A percentile compares a stretch with the other conserved stretches of the same genome.
Evolutionary conservation across 2,797 vertebrate genomes (phyloP).

Genomic region (Alca torda): DNA sequence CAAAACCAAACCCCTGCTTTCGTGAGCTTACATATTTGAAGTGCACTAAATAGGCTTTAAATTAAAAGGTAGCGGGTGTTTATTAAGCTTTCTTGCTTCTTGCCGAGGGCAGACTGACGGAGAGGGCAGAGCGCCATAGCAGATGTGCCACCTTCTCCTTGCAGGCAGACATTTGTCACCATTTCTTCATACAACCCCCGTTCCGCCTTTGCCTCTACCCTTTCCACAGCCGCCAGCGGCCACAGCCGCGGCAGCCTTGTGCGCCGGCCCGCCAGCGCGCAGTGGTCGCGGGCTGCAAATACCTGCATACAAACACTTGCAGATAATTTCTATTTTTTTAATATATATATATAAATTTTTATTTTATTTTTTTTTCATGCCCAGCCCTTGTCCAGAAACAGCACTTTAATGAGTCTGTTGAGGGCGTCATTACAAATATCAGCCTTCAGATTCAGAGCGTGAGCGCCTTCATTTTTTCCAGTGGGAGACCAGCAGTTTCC

Average conservation of each 20-base stretch:
- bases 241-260: background rate
- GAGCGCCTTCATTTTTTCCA: background rate
- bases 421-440: background rate
- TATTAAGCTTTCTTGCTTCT: slow-evolving; percentile 19
- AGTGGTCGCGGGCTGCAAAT: background rate
- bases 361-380: background rate
- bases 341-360: background rate
- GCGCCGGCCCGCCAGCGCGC: background rate
- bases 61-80: background rate
- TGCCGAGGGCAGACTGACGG: background rate
- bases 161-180: background rate
- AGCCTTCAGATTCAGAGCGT: background rate
- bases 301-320: background rate
- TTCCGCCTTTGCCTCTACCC: background rate
- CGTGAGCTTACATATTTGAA: slow-evolving; percentile 40
- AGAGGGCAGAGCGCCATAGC: background rate
- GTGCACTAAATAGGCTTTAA: slow-evolving; percentile 37
- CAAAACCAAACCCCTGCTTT: slow-evolving; percentile 36
- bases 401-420: background rate
- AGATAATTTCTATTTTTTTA: background rate
- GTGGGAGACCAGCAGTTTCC: background rate
- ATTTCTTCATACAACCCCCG: background rate
- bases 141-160: background rate
- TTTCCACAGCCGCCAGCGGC: background rate
- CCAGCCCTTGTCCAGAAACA: background rate